Conservation (phyloP, 2,888 invertebrate genomes). For the Drosophila bunnanda region DNA sequence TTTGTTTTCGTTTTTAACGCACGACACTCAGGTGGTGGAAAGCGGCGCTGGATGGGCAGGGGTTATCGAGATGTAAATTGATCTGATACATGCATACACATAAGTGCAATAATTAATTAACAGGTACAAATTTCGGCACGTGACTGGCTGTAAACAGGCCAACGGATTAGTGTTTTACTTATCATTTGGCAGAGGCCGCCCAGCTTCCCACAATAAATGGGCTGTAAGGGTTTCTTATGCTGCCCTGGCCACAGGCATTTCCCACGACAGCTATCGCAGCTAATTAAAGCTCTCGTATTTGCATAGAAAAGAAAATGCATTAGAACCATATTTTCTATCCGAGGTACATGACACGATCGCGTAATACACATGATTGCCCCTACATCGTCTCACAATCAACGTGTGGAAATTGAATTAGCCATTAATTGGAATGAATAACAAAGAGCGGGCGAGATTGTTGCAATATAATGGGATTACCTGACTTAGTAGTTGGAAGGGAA, state of each 20-base stretch:
- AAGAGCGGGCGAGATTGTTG: conserved; percentile 22
- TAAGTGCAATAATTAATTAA: conserved; percentile 4
- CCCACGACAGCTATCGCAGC: conserved; percentile 35
- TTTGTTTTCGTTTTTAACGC: conserved; percentile 38
- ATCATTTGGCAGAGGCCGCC: neutral
- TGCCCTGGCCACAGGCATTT: conserved; percentile 18
- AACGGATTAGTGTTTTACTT: neutral
- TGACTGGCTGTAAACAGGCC: conserved; percentile 14
- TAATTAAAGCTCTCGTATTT: conserved; percentile 40
- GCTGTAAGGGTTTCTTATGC: neutral
- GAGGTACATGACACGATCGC: conserved; percentile 3
- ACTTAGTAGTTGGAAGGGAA: conserved; percentile 20
- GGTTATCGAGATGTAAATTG: conserved; percentile 20
- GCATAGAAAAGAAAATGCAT: conserved; percentile 42
- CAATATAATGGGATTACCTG: conserved; percentile 34
- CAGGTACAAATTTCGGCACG: conserved; percentile 17
- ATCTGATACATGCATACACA: conserved; percentile 8
- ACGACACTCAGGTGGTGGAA: conserved; percentile 30
- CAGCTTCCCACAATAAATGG: neutral
- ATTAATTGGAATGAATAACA: conserved; percentile 30
- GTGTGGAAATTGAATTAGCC: neutral
- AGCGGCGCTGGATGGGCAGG: conserved; percentile 8
- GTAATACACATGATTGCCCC: conserved; percentile 1
- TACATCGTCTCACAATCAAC: neutral
- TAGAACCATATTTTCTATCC: conserved; percentile 7